Conservation (phyloP, 2,888 invertebrate genomes). For the Schizaphis graminum region DNA sequence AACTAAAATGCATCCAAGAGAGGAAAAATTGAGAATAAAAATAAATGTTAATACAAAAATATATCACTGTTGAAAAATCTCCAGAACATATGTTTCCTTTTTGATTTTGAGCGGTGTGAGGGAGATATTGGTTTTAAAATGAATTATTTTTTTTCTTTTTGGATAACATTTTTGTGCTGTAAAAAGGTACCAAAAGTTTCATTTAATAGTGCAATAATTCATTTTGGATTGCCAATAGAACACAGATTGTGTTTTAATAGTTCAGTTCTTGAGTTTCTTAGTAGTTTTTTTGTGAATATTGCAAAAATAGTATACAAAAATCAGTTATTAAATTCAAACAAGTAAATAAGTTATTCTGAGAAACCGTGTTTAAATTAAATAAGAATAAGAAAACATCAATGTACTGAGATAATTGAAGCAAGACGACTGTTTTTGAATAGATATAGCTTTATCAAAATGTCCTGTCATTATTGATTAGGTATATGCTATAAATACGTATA, state of each 20-base stretch:
- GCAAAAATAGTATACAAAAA: neutral
- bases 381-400: neutral
- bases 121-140: slow-evolving; percentile 1
- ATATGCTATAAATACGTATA: neutral
- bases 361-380: neutral
- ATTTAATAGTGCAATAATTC: neutral
- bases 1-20: slow-evolving; percentile 10
- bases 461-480: neutral
- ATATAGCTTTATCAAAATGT: neutral
- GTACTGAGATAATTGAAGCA: neutral
- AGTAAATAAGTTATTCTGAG: neutral
- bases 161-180: neutral
- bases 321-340: neutral
- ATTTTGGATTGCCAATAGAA: neutral
- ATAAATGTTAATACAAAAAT: slow-evolving; percentile 13
- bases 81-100: slow-evolving; percentile 31
- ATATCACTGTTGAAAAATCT: slow-evolving; percentile 34
- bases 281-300: neutral
- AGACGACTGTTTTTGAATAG: neutral
- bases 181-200: neutral
- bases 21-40: slow-evolving; percentile 28
- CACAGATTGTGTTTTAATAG: neutral
- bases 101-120: neutral
- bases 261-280: neutral
- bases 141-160: neutral